Percentiles rank a stretch among this genome's conserved stretches.
phyloP scores from a whole-genome alignment of 2,113 vertebrate species.

The Pelodiscus sinensis region DNA sequence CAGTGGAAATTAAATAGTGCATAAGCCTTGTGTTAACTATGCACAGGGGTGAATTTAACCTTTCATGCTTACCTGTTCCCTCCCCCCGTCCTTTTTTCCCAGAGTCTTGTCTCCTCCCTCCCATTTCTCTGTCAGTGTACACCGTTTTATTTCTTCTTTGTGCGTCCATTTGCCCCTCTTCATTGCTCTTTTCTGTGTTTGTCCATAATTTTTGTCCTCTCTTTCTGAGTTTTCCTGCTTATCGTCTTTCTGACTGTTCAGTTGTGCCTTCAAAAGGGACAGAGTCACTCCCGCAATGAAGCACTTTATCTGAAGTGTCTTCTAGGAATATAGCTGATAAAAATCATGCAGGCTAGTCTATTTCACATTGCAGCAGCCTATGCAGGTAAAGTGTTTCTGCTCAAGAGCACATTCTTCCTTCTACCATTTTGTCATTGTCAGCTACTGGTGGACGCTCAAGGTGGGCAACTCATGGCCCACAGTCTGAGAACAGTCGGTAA shows the following conservation, averaged over 20 bases:
- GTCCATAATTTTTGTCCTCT: not conserved
- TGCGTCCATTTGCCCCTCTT: not conserved
- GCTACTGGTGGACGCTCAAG: not conserved
- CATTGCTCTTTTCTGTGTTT: not conserved
- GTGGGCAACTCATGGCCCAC: not conserved
- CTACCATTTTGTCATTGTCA: not conserved
- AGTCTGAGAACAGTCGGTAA: not conserved
- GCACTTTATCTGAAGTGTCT: not conserved
- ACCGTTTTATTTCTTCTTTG: not conserved
- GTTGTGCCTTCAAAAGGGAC: not conserved
- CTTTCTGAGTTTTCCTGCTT: not conserved
- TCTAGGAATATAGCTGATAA: not conserved
- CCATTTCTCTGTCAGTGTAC: not conserved
- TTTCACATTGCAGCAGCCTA: not conserved
- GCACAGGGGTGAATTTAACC: not conserved
- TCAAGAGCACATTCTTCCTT: not conserved
- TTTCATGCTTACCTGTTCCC: not conserved
- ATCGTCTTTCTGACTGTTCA: not conserved
- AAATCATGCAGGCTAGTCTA: not conserved
- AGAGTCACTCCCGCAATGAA: not conserved
- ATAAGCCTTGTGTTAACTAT: not conserved
- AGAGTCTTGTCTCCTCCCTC: not conserved
- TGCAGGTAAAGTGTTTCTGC: not conserved
- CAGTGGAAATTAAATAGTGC: not conserved
- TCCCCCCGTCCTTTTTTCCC: not conserved